phyloP scores from a whole-genome alignment of 2,888 invertebrate genomes.

The Nycteola revayana region DNA sequence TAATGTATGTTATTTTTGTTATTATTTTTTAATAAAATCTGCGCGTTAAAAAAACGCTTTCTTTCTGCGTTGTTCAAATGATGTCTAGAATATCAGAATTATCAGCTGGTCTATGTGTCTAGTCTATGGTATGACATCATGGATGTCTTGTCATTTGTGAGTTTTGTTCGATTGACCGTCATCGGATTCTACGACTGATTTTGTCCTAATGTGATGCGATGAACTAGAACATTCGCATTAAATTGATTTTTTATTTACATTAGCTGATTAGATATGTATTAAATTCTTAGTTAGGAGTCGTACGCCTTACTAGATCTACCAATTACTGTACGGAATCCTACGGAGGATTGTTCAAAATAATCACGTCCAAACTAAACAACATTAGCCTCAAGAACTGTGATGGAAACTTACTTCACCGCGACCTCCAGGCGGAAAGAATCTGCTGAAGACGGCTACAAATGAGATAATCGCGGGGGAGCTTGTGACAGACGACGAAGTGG shows the following conservation, averaged over 20 bases:
- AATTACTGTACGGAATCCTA: constrained; percentile 34
- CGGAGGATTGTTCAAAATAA: constrained; percentile 39
- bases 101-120: constrained; percentile 25
- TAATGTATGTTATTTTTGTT: no score
- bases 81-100: constrained; percentile 11
- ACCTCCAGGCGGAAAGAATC: constrained; percentile 65
- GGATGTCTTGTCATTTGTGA: constrained; percentile 28
- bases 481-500: constrained; percentile 38
- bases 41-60: no score
- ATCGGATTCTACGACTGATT: constrained; percentile 54
- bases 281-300: constrained; percentile 16
- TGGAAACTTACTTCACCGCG: constrained; percentile 65
- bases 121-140: constrained; percentile 35
- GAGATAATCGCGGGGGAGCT: constrained; percentile 42
- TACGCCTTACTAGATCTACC: constrained; percentile 11
- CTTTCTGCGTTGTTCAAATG: no score
- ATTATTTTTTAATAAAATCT: no score
- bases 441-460: constrained; percentile 73
- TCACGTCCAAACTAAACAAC: constrained; percentile 47
- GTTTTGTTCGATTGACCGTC: constrained; percentile 55
- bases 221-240: constrained; percentile 50
- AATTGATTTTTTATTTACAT: constrained; percentile 35
- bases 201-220: constrained; percentile 53
- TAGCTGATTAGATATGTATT: constrained; percentile 28
- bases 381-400: constrained; percentile 63